These are phyloP conservation scores for Nezara viridula DNA, from an alignment of 2,888 invertebrate species.

Conservation along the genomic window DNA sequence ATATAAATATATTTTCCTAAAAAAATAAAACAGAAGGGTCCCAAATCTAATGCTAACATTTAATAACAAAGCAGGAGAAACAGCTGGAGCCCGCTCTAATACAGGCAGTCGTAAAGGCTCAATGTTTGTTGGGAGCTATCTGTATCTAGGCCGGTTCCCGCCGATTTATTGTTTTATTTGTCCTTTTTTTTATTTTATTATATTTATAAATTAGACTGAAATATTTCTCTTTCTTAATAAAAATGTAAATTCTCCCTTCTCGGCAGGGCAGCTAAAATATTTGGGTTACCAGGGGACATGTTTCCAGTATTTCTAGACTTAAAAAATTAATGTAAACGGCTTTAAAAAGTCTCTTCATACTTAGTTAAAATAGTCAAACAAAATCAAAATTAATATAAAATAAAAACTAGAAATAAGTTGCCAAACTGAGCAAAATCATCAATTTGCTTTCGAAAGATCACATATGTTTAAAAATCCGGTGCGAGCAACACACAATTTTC, in stretches of 20 bases:
- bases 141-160: neutral
- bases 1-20: no score
- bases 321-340: no score
- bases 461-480: no score
- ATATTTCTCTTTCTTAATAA: neutral
- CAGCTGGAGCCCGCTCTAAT: neutral
- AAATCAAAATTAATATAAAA: no score
- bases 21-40: neutral
- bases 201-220: neutral
- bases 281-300: neutral
- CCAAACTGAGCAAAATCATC: no score
- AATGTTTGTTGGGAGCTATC: neutral
- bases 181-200: neutral
- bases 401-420: no score
- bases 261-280: neutral
- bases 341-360: no score
- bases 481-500: no score
- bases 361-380: no score
- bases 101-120: neutral
- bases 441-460: no score
- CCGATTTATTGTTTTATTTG: conserved; percentile 1
- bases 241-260: neutral
- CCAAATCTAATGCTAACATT: neutral
- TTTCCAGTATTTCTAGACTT: no score
- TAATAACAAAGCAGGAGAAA: neutral